A percentile compares a stretch with the other conserved stretches of the same genome.
These are phyloP conservation scores for Palythoa caribaeorum DNA, from an alignment of 92 coral and sea anemone genomes.

Conservation along the genomic window DNA sequence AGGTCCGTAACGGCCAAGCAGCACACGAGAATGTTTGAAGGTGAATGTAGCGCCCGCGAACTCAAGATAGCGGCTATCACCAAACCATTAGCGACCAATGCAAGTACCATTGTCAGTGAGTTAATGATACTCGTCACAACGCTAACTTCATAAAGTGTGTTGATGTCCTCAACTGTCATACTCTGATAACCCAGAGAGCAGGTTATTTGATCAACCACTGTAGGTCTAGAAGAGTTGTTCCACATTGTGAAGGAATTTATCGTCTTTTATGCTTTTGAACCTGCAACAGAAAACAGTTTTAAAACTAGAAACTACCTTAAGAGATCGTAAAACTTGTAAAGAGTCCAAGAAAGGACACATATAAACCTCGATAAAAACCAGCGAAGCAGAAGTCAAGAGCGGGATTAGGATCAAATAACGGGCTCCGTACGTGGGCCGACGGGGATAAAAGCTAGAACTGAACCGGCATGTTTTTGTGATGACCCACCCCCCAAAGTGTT, in stretches of 20 bases:
- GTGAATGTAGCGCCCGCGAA: slow-evolving; percentile 43
- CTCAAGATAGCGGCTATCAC: slow-evolving; percentile 34
- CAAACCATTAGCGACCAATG: slow-evolving; percentile 34
- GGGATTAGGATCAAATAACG: no score
- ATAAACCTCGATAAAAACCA: no score
- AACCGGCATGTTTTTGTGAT: no score
- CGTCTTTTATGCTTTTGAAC: no score
- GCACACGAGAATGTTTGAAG: slow-evolving; percentile 29
- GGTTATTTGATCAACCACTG: background rate
- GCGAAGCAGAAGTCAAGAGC: no score
- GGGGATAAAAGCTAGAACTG: no score
- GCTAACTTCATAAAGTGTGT: slow-evolving; percentile 33
- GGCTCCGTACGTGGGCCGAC: no score
- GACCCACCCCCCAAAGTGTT: no score
- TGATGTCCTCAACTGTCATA: slow-evolving; percentile 17
- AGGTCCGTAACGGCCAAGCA: slow-evolving; percentile 37
- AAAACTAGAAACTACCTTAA: no score
- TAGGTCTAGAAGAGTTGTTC: slow-evolving; percentile 22
- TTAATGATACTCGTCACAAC: slow-evolving; percentile 26
- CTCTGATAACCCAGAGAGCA: slow-evolving; percentile 39
- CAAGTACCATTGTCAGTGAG: slow-evolving; percentile 26
- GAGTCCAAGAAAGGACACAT: no score
- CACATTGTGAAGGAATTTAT: slow-evolving; percentile 12
- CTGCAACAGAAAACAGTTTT: no score
- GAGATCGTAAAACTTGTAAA: no score